Percentiles rank a stretch among this genome's conserved stretches.
phyloP scores from a whole-genome alignment of 2,797 vertebrate genomes.

The Ataeniobius toweri region DNA sequence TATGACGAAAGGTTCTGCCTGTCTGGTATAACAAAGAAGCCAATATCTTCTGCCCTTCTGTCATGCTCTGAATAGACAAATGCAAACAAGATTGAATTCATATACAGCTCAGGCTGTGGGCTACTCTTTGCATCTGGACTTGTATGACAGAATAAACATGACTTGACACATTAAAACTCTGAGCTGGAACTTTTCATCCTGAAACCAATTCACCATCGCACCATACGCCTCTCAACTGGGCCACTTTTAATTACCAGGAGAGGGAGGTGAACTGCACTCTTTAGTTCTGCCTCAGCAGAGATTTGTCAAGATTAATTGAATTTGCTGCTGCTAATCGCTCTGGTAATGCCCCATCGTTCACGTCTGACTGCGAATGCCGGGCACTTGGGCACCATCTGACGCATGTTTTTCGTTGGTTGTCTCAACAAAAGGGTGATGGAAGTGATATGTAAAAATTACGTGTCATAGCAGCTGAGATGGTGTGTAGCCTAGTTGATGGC shows the following conservation, averaged over 20 bases:
- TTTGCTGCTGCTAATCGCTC: slow-evolving; percentile 80
- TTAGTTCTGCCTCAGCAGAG: slow-evolving; percentile 82
- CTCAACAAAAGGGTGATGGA: slow-evolving; percentile 52
- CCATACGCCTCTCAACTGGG: slow-evolving; percentile 71
- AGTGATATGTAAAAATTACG: slow-evolving; percentile 50
- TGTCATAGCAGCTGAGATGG: slow-evolving; percentile 47
- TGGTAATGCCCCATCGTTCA: slow-evolving; percentile 78
- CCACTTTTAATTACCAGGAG: slow-evolving; percentile 83
- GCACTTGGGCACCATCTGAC: slow-evolving; percentile 57
- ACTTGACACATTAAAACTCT: slow-evolving; percentile 71
- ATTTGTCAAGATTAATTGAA: slow-evolving; percentile 87
- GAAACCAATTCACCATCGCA: slow-evolving; percentile 67
- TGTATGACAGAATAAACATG: slow-evolving; percentile 66
- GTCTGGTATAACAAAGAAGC: slow-evolving; percentile 75
- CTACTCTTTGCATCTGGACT: slow-evolving; percentile 50
- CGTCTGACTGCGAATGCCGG: slow-evolving; percentile 64
- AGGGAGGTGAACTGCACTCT: slow-evolving; percentile 63
- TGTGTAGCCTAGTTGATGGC: slow-evolving; percentile 42
- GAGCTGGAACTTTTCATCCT: slow-evolving; percentile 64
- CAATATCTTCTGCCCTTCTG: slow-evolving; percentile 72
- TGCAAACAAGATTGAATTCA: neutral
- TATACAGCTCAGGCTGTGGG: slow-evolving; percentile 20
- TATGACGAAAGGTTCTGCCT: slow-evolving; percentile 70
- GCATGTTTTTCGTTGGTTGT: slow-evolving; percentile 53
- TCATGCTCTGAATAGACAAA: slow-evolving; percentile 31